Evolutionary conservation across 2,113 vertebrate genomes (phyloP).

Genomic region (Psophia crepitans): DNA sequence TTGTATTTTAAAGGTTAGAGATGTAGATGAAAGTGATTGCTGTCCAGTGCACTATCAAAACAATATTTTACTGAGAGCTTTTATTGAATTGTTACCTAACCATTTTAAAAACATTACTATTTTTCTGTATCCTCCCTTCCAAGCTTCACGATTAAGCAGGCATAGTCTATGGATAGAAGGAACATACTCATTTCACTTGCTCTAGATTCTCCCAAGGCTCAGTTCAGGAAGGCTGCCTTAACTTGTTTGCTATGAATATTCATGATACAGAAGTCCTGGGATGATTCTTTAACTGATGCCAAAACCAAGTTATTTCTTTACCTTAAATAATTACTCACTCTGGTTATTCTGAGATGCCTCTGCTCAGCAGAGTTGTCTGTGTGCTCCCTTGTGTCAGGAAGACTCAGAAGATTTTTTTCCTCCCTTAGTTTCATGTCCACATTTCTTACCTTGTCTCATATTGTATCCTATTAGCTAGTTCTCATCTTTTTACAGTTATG

Average conservation of each 20-base stretch:
- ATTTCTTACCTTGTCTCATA: neutral
- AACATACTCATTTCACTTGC: fast-evolving
- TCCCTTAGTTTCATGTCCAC: neutral
- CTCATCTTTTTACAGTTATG: neutral
- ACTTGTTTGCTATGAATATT: neutral
- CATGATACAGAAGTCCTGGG: neutral
- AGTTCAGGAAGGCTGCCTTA: neutral
- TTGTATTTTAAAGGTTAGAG: neutral
- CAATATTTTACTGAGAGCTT: neutral
- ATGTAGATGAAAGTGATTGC: neutral
- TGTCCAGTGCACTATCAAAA: neutral
- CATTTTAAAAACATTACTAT: fast-evolving
- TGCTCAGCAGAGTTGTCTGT: neutral
- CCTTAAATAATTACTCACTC: neutral
- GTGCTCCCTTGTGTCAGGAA: neutral
- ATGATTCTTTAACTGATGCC: neutral
- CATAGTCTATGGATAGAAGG: neutral
- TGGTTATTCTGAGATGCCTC: neutral
- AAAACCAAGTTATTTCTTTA: neutral
- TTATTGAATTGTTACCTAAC: neutral
- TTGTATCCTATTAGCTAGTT: neutral
- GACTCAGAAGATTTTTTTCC: neutral
- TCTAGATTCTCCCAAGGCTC: neutral
- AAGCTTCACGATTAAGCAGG: neutral
- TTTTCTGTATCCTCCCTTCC: neutral